phyloP scores from a whole-genome alignment of 2,113 vertebrate species.

The Antechinus flavipes region DNA sequence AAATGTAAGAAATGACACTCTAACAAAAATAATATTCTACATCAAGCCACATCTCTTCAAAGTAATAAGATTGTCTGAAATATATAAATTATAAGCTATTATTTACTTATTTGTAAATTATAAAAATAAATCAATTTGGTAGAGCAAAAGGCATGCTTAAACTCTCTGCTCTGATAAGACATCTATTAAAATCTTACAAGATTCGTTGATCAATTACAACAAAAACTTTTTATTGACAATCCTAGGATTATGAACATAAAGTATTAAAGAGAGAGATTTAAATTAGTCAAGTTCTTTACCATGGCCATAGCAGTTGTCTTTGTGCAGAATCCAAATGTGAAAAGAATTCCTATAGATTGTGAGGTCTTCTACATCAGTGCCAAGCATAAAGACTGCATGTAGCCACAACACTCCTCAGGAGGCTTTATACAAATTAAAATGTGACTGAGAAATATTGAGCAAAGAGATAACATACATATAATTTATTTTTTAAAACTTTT shows the following conservation, averaged over 20 bases:
- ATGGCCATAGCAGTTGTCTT: not conserved
- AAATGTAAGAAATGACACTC: not conserved
- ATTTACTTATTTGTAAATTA: not conserved
- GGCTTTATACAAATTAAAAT: not conserved
- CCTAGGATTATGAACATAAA: not conserved
- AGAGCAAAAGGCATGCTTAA: not conserved
- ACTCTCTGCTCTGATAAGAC: not conserved
- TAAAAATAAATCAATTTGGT: not conserved
- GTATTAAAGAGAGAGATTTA: not conserved
- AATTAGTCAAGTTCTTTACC: not conserved
- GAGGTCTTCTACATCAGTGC: not conserved
- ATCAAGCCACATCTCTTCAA: not conserved
- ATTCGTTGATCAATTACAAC: not conserved
- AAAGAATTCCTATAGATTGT: not conserved
- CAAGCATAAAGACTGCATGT: not conserved
- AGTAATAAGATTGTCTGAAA: not conserved
- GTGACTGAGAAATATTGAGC: not conserved
- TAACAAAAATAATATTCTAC: not conserved
- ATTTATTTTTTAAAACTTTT: too few species aligned
- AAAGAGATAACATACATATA: not conserved
- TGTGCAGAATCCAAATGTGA: not conserved
- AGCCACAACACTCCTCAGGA: not conserved
- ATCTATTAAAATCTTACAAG: not conserved
- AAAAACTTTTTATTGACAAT: not conserved
- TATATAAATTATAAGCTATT: not conserved